Base-by-base conservation (phyloP, 2,888 invertebrate species). In the Himalopsyche japonica region DNA sequence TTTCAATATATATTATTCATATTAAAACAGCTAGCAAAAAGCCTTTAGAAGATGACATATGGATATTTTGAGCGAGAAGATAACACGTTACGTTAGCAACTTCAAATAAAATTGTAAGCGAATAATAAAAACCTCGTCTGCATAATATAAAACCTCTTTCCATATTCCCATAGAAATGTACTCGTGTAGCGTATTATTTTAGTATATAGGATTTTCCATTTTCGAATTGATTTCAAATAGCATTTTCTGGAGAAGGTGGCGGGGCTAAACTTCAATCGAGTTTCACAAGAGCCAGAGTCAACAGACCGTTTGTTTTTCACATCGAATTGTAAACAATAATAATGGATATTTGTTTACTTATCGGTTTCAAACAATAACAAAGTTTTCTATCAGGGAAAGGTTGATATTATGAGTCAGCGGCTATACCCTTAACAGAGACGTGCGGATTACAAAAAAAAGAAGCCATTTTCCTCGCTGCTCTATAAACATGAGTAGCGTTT, bases 261-360 rank as follows among this genome's bases (percentile, higher is more conserved):
- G 27, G 2, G 49, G 70, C 43, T 57, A 82, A 82, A 82, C 80
- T 84, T 70, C 79, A 34, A 77, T 84, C 77, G 83, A 82, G 77
- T 82, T 85, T 84, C 82, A 57, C 78, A 81, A 82, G 81, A 82
- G 82, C 76, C 82, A 80, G 32, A 80, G 83, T 83, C 83, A 83
- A 83, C 83, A 83, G 48, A 83, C 43, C 49, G 79, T 82, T 82
- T 82, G 82, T 82, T 84, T 82, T 80, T 79, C 84, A 57, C 83
- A 86, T 86, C 79, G 77, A 81, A 86, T 84, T 83, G 86, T 86
- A 86, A 86, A 86, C 86, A 86, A 43, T 79, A 84, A 83, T 86
- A 86, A 86, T 86, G 86, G 84, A 84, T 86, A 86, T 86, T 86
- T 84, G 86, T 86, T 84, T 84, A 81, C 84, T 83, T 76, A 86